Conservation (phyloP, 2,797 vertebrate genomes). For the Strix occidentalis region DNA sequence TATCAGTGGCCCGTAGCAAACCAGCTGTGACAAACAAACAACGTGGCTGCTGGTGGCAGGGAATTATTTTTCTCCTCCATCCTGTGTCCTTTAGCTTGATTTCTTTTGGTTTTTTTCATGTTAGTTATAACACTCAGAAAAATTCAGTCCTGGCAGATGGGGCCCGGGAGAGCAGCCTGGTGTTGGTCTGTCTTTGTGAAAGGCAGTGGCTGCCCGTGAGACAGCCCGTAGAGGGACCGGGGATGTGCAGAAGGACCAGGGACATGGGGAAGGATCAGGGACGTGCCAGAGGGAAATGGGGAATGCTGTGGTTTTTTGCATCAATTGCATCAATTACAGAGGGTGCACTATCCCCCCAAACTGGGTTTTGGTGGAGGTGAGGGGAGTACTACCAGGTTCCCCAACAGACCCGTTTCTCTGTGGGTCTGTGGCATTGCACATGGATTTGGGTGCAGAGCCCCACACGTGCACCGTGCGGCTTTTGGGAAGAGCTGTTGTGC, state of each 20-base stretch:
- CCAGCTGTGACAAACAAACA: background rate
- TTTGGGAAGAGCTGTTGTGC: background rate
- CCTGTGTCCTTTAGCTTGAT: background rate
- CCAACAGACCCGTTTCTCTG: background rate
- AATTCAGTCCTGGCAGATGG: background rate
- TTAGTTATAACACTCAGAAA: background rate
- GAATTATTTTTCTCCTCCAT: background rate
- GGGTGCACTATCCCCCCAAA: background rate
- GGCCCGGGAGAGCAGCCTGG: background rate
- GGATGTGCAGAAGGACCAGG: background rate
- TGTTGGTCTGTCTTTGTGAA: background rate
- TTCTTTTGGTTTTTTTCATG: background rate
- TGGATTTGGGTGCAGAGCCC: background rate
- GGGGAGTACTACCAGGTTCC: background rate
- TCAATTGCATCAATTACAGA: background rate
- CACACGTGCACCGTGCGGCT: accelerated
- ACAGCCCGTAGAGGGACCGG: accelerated
- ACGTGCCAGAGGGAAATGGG: background rate
- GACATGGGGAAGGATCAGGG: accelerated
- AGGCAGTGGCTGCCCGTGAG: background rate
- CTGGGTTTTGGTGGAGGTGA: background rate
- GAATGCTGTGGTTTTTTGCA: background rate
- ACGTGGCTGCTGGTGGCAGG: background rate
- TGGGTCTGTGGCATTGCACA: accelerated
- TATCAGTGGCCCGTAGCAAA: background rate